Evolutionary conservation across 2,888 invertebrate species (phyloP).

Genomic region (Ypsolopha sequella): DNA sequence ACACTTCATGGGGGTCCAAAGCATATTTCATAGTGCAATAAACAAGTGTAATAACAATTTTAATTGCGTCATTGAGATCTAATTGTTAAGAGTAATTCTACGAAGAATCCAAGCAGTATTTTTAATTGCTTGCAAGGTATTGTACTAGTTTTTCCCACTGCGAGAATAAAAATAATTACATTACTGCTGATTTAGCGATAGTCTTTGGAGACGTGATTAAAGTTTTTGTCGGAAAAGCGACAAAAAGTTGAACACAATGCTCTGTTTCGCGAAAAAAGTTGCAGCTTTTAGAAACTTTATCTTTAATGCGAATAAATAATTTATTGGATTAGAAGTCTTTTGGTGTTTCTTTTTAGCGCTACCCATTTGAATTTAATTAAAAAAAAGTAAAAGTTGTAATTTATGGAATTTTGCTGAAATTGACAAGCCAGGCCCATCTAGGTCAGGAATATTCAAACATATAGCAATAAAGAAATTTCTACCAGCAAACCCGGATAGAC

Average conservation of each 20-base stretch:
- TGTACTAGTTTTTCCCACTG: neutral
- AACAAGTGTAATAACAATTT: neutral
- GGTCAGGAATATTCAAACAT: too few relatives aligned
- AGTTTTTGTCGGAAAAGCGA: neutral
- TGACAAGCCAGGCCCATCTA: too few relatives aligned
- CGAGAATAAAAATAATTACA: neutral
- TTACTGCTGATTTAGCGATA: neutral
- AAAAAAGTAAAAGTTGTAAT: too few relatives aligned
- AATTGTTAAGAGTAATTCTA: neutral
- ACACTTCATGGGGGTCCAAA: too few relatives aligned
- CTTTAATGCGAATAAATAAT: neutral
- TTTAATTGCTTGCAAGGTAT: neutral
- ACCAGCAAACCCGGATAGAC: too few relatives aligned
- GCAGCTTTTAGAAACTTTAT: too few relatives aligned
- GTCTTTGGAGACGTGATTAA: neutral
- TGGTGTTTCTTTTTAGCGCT: neutral
- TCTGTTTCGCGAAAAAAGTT: neutral
- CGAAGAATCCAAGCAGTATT: neutral
- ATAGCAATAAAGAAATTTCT: too few relatives aligned
- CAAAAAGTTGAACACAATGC: neutral
- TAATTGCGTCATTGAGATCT: neutral
- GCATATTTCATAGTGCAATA: neutral
- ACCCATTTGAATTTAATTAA: too few relatives aligned
- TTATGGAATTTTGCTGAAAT: too few relatives aligned
- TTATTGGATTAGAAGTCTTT: neutral